Evolutionary conservation across 64 coral and sea anemone species (phyloP).

Genomic region (Astreopora myriophthalma): DNA sequence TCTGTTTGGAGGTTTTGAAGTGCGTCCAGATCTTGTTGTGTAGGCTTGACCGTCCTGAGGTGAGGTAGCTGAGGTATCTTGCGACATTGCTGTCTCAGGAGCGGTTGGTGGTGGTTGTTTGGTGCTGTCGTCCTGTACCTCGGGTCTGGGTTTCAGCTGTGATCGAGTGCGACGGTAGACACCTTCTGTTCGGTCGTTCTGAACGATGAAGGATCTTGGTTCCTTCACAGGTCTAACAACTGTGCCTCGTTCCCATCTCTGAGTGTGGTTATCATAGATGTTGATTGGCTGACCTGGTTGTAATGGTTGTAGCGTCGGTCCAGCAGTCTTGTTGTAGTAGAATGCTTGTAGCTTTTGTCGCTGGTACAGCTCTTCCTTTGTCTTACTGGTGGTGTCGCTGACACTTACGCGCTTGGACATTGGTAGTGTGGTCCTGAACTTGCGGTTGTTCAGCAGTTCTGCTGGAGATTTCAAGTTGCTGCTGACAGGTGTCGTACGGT

Average conservation of each 20-base stretch:
- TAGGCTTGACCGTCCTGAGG: background rate
- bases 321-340: constrained; percentile 69
- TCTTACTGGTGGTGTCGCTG: constrained; percentile 12
- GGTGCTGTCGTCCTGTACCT: background rate
- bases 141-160: constrained; percentile 1
- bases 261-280: constrained; percentile 42
- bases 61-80: no score
- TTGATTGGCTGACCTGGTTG: constrained; percentile 35
- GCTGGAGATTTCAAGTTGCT: constrained; percentile 65
- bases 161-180: constrained; percentile 20
- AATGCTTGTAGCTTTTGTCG: constrained; percentile 14
- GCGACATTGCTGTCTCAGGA: constrained; percentile 4
- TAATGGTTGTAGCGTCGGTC: constrained; percentile 40
- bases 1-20: constrained; percentile 27
- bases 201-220: constrained; percentile 53
- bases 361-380: constrained; percentile 46
- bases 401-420: constrained; percentile 35
- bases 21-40: constrained; percentile 18
- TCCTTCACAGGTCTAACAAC: constrained; percentile 44
- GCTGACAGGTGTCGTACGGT: constrained; percentile 69
- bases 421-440: constrained; percentile 68
- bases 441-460: constrained; percentile 4
- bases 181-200: constrained; percentile 19
- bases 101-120: background rate
- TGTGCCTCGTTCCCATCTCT: constrained; percentile 17